phyloP scores from a whole-genome alignment of 1,140 invertebrate genomes.

The Lamellibrachia luymesi region DNA sequence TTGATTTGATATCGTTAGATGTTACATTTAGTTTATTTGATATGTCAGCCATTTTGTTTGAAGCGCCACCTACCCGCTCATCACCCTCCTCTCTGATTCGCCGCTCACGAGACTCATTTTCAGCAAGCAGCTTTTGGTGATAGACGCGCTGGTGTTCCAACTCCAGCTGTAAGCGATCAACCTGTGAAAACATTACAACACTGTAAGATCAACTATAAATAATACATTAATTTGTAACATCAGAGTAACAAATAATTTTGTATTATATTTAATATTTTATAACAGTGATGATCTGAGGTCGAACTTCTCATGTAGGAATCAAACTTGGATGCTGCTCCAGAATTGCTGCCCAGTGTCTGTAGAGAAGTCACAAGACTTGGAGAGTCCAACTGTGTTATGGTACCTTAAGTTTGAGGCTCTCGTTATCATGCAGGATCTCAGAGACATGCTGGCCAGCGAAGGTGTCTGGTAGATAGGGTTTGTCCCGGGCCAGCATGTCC shows the following conservation, averaged over 20 bases:
- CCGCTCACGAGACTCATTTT: conserved; percentile 42
- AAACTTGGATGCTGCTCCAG: no score
- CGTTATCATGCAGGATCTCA: conserved; percentile 46
- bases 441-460: conserved; percentile 31
- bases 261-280: no score
- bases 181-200: background rate
- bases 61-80: conserved; percentile 34
- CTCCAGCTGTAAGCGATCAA: conserved; percentile 1
- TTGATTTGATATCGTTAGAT: no score
- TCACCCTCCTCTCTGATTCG: conserved; percentile 42
- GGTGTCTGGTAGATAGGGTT: conserved; percentile 20
- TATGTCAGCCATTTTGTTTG: background rate
- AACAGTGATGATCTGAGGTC: no score
- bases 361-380: background rate
- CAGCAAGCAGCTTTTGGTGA: conserved; percentile 43
- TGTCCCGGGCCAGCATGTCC: background rate
- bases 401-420: conserved; percentile 45
- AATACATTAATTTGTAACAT: background rate
- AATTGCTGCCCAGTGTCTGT: no score
- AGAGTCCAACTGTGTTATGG: background rate
- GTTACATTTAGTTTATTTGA: no score
- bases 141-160: conserved; percentile 46
- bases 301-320: no score
- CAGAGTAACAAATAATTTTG: no score
- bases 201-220: background rate